Evolutionary conservation across 2,888 invertebrate species (phyloP).

Genomic region (Diogma glabrata): DNA sequence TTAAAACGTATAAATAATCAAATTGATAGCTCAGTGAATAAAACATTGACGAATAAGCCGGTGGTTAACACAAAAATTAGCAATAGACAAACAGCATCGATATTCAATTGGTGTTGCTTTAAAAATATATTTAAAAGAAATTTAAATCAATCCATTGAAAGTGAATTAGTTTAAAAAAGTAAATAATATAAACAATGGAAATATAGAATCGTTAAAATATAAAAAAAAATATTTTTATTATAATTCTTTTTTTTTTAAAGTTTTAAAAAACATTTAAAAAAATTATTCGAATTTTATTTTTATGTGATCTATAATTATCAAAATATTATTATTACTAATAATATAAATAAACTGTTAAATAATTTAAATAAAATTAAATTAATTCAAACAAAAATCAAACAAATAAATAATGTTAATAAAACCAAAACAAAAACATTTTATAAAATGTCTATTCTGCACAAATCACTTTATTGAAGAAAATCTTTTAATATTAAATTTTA

Average conservation of each 20-base stretch:
- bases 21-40: background rate
- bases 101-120: slow-evolving; percentile 5
- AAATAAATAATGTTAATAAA: slow-evolving; percentile 6
- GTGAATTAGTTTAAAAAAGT: slow-evolving; percentile 8
- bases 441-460: slow-evolving; percentile 9
- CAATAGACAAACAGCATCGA: slow-evolving; percentile 8
- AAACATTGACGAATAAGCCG: slow-evolving; percentile 1
- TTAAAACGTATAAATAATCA: background rate
- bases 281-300: slow-evolving; percentile 2
- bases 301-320: background rate
- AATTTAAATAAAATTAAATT: slow-evolving; percentile 4
- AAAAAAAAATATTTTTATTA: background rate
- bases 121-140: slow-evolving; percentile 7
- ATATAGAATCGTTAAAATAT: slow-evolving; percentile 1
- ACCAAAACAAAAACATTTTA: background rate
- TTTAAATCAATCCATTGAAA: slow-evolving; percentile 6
- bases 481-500: too few species aligned
- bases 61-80: slow-evolving; percentile 6
- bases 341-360: background rate
- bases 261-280: slow-evolving; percentile 5
- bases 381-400: background rate
- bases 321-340: background rate
- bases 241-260: too few species aligned
- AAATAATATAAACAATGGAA: background rate
- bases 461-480: slow-evolving; percentile 11